Conservation (phyloP, 2,888 invertebrate genomes). For the Hanleya hanleyi region DNA sequence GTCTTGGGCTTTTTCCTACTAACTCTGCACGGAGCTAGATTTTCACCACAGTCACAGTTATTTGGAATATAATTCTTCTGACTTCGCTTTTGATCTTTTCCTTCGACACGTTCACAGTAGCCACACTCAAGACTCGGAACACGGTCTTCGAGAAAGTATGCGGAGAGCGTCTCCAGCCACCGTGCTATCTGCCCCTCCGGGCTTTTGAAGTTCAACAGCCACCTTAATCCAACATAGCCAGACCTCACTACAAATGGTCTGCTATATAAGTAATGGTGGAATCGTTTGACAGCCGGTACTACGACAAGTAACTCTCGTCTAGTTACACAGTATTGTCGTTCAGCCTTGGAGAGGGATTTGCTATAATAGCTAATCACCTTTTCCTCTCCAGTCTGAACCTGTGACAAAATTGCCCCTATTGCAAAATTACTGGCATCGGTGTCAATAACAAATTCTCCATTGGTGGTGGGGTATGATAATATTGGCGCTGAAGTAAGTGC, state of each 20-base stretch:
- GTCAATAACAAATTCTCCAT: slow-evolving; percentile 25
- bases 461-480: slow-evolving; percentile 17
- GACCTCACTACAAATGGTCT: slow-evolving; percentile 17
- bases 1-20: too few relatives aligned
- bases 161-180: slow-evolving; percentile 28
- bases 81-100: too few relatives aligned
- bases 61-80: too few relatives aligned
- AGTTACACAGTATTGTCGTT: slow-evolving; percentile 30
- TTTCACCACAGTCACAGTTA: too few relatives aligned
- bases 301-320: slow-evolving; percentile 35
- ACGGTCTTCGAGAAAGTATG: slow-evolving; percentile 29
- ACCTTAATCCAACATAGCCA: slow-evolving; percentile 36
- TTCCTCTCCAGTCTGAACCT: slow-evolving; percentile 25
- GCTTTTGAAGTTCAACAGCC: slow-evolving; percentile 30
- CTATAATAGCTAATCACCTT: slow-evolving; percentile 35
- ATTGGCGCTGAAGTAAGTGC: not conserved
- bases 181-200: slow-evolving; percentile 33
- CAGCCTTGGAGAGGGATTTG: slow-evolving; percentile 23
- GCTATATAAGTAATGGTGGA: slow-evolving; percentile 34
- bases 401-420: slow-evolving; percentile 28
- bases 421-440: slow-evolving; percentile 31
- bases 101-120: not conserved
- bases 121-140: not conserved
- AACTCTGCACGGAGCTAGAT: too few relatives aligned
- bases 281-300: slow-evolving; percentile 24